These are phyloP conservation scores for Trachymyrmex cornetzi DNA, from an alignment of 1,140 invertebrate genomes.

Conservation along the genomic window DNA sequence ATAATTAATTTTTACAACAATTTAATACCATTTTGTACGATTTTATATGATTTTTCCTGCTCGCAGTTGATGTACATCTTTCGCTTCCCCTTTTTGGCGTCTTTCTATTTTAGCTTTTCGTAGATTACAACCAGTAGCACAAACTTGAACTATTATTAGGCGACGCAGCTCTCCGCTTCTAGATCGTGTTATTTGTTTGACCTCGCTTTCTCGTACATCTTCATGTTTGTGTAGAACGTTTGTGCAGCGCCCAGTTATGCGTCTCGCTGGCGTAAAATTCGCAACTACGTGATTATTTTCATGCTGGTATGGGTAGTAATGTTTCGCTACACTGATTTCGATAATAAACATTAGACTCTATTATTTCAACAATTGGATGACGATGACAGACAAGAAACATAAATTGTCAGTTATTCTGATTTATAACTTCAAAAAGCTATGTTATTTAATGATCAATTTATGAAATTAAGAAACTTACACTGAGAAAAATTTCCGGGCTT, in stretches of 20 bases:
- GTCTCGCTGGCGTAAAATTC: slow-evolving; percentile 28
- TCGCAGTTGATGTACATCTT: slow-evolving; percentile 31
- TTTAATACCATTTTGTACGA: slow-evolving; percentile 1
- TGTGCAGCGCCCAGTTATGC: slow-evolving; percentile 25
- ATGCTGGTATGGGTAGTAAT: not conserved
- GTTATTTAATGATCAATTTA: not conserved
- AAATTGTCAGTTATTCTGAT: not conserved
- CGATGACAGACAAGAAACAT: not conserved
- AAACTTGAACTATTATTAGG: slow-evolving; percentile 80
- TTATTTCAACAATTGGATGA: slow-evolving; percentile 20
- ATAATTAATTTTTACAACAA: not conserved
- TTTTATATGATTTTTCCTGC: slow-evolving; percentile 30
- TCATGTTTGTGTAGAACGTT: slow-evolving; percentile 47
- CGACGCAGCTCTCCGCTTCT: slow-evolving; percentile 70
- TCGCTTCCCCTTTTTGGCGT: slow-evolving; percentile 62
- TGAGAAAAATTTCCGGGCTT: too few species aligned
- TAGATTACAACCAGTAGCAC: slow-evolving; percentile 80
- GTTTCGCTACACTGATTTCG: slow-evolving; percentile 20
- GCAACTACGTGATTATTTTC: slow-evolving; percentile 47
- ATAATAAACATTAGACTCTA: slow-evolving; percentile 39
- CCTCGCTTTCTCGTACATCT: slow-evolving; percentile 78
- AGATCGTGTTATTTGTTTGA: slow-evolving; percentile 82
- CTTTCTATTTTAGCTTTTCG: slow-evolving; percentile 80
- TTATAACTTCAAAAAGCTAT: not conserved
- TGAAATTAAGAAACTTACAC: not conserved